Evolutionary conservation across 37 sponge, comb jelly and placozoan genomes (phyloP).

Genomic region (Cladorhizidae sp.): DNA sequence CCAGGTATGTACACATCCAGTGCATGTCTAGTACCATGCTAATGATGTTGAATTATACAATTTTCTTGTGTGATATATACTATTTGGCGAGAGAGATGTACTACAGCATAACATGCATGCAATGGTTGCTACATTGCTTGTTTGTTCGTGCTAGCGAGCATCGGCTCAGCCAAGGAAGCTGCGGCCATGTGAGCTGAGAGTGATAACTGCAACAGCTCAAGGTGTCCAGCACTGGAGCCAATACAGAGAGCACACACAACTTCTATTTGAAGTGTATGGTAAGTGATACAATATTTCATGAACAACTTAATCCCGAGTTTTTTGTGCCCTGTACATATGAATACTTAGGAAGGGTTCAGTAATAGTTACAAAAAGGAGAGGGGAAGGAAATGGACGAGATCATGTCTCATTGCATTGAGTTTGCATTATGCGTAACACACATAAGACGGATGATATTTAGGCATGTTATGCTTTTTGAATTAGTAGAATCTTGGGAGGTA

Average conservation of each 20-base stretch:
- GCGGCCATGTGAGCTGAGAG: slow-evolving; percentile 6
- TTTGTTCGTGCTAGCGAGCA: not conserved
- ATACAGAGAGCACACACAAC: slow-evolving; percentile 15
- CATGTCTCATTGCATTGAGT: too few species aligned
- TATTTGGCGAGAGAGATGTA: not conserved
- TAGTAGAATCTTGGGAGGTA: too few species aligned
- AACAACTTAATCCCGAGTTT: not conserved
- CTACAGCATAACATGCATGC: too few species aligned
- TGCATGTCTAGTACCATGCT: not conserved
- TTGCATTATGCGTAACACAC: too few species aligned
- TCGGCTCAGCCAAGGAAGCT: not conserved
- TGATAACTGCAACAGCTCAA: slow-evolving; percentile 74
- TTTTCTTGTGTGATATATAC: not conserved
- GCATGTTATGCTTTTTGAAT: too few species aligned
- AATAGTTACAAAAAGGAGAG: too few species aligned
- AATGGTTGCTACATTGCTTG: too few species aligned
- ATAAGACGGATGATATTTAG: too few species aligned
- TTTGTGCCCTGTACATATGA: too few species aligned
- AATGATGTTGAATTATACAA: not conserved
- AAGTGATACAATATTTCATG: not conserved
- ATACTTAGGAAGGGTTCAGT: too few species aligned
- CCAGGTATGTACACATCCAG: not conserved
- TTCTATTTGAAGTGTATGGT: slow-evolving; percentile 82
- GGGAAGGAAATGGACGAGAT: too few species aligned
- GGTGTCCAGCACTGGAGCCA: slow-evolving; percentile 70